Evolutionary conservation across 2,113 vertebrate species (phyloP).

Genomic region (Falco punctatus): DNA sequence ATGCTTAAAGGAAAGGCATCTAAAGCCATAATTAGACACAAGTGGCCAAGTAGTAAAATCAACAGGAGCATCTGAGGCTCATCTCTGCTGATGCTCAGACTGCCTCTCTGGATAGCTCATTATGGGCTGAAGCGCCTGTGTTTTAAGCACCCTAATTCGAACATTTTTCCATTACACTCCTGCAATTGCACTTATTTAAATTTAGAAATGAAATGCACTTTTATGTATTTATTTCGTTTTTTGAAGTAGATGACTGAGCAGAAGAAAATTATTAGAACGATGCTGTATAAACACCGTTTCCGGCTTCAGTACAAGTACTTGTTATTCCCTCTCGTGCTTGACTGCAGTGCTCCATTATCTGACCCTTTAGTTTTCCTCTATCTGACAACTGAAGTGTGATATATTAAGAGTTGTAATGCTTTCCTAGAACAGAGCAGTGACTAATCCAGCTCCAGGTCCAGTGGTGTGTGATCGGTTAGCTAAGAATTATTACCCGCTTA

Average conservation of each 20-base stretch:
- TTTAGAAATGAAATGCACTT: not conserved
- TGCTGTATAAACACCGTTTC: conserved; percentile 8
- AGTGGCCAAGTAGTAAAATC: not conserved
- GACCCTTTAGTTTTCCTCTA: not conserved
- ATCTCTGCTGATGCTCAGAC: not conserved
- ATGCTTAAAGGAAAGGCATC: not conserved
- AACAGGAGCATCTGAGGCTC: not conserved
- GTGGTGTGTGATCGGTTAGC: not conserved
- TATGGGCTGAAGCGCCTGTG: not conserved
- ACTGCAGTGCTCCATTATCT: not conserved
- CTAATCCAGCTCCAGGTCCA: conserved; percentile 1
- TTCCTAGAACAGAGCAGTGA: conserved; percentile 56
- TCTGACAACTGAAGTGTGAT: conserved; percentile 4
- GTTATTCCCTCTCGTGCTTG: not conserved
- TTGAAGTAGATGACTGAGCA: not conserved
- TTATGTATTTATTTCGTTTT: not conserved
- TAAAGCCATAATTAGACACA: not conserved
- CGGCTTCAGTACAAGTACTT: not conserved
- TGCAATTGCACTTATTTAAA: not conserved
- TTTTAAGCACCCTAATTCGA: not conserved
- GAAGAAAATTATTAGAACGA: conserved; percentile 5
- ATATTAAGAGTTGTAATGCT: conserved; percentile 23
- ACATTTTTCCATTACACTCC: not conserved
- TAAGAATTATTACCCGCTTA: conserved; percentile 37
- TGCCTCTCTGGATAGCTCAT: not conserved